Percentiles rank a stretch among this genome's conserved stretches.
phyloP scores from a whole-genome alignment of 2,797 vertebrate species.

The Orestias chungarensis region DNA sequence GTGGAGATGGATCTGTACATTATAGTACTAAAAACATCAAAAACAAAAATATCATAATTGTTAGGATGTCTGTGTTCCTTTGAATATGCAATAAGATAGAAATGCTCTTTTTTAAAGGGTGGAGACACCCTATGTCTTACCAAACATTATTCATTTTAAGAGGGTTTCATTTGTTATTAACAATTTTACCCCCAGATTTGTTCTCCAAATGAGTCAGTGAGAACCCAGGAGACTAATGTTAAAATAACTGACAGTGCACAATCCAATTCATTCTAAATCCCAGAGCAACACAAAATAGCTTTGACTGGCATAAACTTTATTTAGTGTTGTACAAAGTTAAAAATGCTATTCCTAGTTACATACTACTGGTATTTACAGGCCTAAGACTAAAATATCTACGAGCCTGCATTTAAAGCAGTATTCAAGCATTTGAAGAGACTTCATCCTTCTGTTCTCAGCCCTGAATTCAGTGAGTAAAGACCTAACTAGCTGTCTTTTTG shows the following conservation, averaged over 20 bases:
- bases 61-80: not conserved
- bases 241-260: conserved; percentile 58
- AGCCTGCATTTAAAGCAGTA: conserved; percentile 5
- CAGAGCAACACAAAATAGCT: conserved; percentile 61
- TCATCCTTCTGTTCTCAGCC: conserved; percentile 7
- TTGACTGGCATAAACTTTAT: conserved; percentile 36
- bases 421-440: conserved; percentile 5
- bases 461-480: conserved; percentile 16
- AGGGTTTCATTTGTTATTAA: not conserved
- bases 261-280: conserved; percentile 56
- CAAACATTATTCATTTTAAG: not conserved
- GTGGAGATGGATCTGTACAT: no score
- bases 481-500: conserved; percentile 23
- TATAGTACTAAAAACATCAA: not conserved
- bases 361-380: conserved; percentile 11
- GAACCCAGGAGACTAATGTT: conserved; percentile 55
- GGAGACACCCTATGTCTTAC: not conserved
- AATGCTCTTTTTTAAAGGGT: no score
- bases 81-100: not conserved
- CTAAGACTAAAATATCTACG: conserved; percentile 23
- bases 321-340: conserved; percentile 1
- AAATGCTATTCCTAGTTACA: not conserved
- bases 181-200: not conserved
- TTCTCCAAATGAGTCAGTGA: conserved; percentile 39
- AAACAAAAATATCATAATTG: not conserved